These are phyloP conservation scores for Mimas tiliae DNA, from an alignment of 2,888 invertebrate genomes.

Conservation along the genomic window DNA sequence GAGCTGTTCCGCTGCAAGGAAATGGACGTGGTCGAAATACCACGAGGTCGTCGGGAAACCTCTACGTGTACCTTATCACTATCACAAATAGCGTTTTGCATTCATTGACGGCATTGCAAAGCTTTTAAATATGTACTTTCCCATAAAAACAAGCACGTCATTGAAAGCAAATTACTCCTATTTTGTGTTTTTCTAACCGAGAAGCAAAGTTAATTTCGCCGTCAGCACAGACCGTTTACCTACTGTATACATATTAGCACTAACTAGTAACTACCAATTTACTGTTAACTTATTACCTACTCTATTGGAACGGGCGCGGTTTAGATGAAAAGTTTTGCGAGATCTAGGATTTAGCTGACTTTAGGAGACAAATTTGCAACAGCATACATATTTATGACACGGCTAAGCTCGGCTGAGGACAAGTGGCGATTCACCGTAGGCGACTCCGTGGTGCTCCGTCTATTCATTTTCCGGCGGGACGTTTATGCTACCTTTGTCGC, in stretches of 20 bases:
- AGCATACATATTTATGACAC: conserved; percentile 20
- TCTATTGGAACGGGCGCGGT: background rate
- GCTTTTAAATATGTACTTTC: conserved; percentile 5
- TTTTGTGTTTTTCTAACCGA: background rate
- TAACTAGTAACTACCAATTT: too few species aligned
- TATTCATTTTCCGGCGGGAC: conserved; percentile 23
- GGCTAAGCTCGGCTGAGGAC: conserved; percentile 5
- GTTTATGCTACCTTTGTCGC: conserved; percentile 24
- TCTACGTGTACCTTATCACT: conserved; percentile 24
- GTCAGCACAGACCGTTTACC: background rate
- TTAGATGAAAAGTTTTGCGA: background rate
- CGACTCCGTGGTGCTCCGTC: background rate
- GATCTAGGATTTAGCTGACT: conserved; percentile 3
- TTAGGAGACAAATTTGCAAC: conserved; percentile 4
- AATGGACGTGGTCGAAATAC: conserved; percentile 48
- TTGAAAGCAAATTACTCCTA: conserved; percentile 11
- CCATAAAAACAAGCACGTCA: conserved; percentile 19
- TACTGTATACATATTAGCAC: background rate
- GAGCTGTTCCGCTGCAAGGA: conserved; percentile 43
- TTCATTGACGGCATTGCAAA: conserved; percentile 23
- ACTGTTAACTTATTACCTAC: background rate
- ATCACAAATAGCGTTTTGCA: conserved; percentile 24
- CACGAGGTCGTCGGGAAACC: conserved; percentile 47
- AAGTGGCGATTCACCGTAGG: background rate
- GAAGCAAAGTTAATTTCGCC: background rate